Conservation (phyloP, 2,888 invertebrate genomes). For the Ditula angustiorana region DNA sequence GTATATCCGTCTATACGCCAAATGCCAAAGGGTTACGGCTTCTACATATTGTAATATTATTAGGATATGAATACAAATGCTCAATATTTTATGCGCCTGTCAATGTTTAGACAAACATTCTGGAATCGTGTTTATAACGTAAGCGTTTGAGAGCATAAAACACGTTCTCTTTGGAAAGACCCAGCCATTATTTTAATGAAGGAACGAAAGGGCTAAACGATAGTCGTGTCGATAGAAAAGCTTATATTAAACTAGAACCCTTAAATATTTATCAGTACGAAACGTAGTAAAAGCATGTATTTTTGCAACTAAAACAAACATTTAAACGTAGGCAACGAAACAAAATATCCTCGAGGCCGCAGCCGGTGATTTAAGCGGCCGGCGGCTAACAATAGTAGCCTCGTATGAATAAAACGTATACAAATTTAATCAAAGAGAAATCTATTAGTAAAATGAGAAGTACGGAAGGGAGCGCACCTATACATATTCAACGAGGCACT, state of each 20-base stretch:
- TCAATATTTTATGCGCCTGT: constrained; percentile 26
- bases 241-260: constrained; percentile 32
- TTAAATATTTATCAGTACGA: constrained; percentile 36
- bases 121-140: constrained; percentile 15
- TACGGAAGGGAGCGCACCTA: constrained; percentile 84
- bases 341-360: constrained; percentile 59
- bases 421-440: constrained; percentile 86
- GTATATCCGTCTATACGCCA: constrained; percentile 68
- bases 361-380: constrained; percentile 72
- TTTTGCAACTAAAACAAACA: constrained; percentile 46
- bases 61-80: constrained; percentile 53
- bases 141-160: constrained; percentile 18
- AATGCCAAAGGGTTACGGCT: constrained; percentile 74
- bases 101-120: constrained; percentile 28
- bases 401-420: constrained; percentile 84
- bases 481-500: constrained; percentile 85
- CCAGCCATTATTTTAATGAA: constrained; percentile 34
- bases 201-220: constrained; percentile 34
- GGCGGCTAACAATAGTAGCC: constrained; percentile 77
- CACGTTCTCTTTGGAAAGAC: constrained; percentile 14
- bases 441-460: constrained; percentile 86
- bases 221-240: constrained; percentile 37
- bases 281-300: constrained; percentile 31
- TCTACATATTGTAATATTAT: constrained; percentile 54
- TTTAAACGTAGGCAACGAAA: constrained; percentile 45